Evolutionary conservation across 92 coral and sea anemone species (phyloP), one percentile per base, ranked within the genome.

Genomic region (Epizoanthus ramosus): DNA sequence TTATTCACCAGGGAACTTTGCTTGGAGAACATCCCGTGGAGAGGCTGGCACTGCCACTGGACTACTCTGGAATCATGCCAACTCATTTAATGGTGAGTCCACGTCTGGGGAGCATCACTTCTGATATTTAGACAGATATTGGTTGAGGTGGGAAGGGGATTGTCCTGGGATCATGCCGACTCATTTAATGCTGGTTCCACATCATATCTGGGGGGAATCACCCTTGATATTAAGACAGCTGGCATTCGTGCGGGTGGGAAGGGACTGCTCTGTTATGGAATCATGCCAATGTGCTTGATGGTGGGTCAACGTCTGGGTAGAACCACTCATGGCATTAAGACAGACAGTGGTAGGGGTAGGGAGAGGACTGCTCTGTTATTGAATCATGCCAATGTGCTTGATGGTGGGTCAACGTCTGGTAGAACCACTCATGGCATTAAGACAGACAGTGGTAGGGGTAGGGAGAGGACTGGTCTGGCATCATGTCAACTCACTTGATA

Each of bases 21-120:
- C 60, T 23, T 17, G 94, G 94, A 45, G 50, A 75, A 8, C 83
- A 89, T 80, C 60, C 94, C 1, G 73, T 91, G 6, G 98, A 95
- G 57, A 84, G 77, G 28, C 71, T 97, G 35, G 89, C 91, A 43
- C 77, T 97, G 63, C 95, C 93, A 1, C 92, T 97, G 8, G 95
- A 97, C 84, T 83, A 86, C 15, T 97, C 99, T 0, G 94, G 94
- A 31, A 90, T 97, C 47, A 85, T 63, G 43, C 97, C 99, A 9
- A 66, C 90, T 0, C 91, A 92, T 83, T 68, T 97, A 21, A 85
- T 97, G 98, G 99, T 92, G 80, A 81, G 91, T 15, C 18, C 47
- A 18, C 8, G 8, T 21, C 35, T 56, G n/a, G 25, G 8, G 3
- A 28, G 52, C 24, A 84, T 57, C 33, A 47, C 50, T 43, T 8